Evolutionary conservation across 1,140 invertebrate species (phyloP).

Genomic region (Aricia agestis): DNA sequence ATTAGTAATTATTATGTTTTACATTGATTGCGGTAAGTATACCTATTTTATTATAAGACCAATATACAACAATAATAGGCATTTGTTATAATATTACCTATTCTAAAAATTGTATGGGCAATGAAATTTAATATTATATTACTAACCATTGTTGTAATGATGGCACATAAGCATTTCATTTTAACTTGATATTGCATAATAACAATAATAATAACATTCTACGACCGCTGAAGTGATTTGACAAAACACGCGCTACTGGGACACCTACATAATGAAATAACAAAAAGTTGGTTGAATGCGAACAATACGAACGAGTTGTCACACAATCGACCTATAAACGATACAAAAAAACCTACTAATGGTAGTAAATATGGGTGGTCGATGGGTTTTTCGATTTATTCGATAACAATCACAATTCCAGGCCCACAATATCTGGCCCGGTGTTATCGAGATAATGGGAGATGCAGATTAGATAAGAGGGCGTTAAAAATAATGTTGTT

Average conservation of each 20-base stretch:
- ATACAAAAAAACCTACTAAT: slow-evolving; percentile 24
- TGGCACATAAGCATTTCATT: neutral
- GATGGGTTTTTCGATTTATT: slow-evolving; percentile 19
- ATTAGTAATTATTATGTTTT: no score
- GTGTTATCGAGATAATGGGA: slow-evolving; percentile 20
- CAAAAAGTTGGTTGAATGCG: slow-evolving; percentile 7
- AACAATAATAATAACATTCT: neutral
- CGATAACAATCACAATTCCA: slow-evolving; percentile 23
- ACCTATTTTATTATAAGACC: no score
- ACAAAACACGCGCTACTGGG: neutral
- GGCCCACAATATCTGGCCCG: slow-evolving; percentile 18
- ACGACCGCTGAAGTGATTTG: neutral
- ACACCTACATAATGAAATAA: slow-evolving; percentile 4
- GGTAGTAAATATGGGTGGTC: slow-evolving; percentile 29
- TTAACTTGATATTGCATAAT: neutral
- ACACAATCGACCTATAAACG: slow-evolving; percentile 10
- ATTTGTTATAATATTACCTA: neutral
- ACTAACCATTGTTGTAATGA: neutral
- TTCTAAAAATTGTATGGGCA: neutral
- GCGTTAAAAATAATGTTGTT: slow-evolving; percentile 21
- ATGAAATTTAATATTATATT: neutral
- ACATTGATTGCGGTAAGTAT: no score
- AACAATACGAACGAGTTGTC: slow-evolving; percentile 7
- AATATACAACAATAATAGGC: neutral
- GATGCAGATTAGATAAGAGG: slow-evolving; percentile 17